Evolutionary conservation across 2,888 invertebrate genomes (phyloP).

Genomic region (Omphaloscelis lunosa): DNA sequence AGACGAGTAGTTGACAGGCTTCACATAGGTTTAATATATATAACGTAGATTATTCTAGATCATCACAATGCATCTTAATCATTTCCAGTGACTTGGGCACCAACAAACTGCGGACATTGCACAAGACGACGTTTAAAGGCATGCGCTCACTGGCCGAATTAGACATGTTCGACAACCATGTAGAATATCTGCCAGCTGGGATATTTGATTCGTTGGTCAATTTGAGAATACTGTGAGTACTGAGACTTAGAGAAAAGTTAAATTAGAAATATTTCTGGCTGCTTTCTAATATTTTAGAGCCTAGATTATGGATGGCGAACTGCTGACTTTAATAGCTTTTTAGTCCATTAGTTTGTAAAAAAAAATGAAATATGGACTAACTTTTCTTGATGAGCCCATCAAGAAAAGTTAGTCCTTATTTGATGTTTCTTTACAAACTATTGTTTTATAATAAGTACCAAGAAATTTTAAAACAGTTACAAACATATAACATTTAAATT

Average conservation of each 20-base stretch:
- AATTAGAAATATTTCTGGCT: neutral
- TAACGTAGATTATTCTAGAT: neutral
- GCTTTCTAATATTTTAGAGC: neutral
- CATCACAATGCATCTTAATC: constrained; percentile 29
- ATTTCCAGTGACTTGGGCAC: constrained; percentile 93
- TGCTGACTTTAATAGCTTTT: neutral
- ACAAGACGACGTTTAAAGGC: constrained; percentile 93
- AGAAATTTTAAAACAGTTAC: neutral
- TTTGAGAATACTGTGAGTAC: constrained; percentile 92
- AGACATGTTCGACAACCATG: constrained; percentile 94
- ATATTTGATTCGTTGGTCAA: constrained; percentile 92
- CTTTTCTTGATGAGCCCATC: neutral
- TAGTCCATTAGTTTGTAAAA: too few relatives aligned
- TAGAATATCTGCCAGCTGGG: constrained; percentile 92
- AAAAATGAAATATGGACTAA: too few relatives aligned
- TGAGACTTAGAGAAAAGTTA: neutral
- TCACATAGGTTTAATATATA: neutral
- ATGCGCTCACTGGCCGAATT: constrained; percentile 92
- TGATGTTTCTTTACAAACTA: neutral
- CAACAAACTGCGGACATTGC: constrained; percentile 92
- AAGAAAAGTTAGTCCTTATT: neutral
- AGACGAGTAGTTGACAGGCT: neutral
- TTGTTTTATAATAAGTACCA: neutral
- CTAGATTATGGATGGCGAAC: neutral
- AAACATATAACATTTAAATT: neutral